Percentiles rank a stretch among this genome's conserved stretches.
phyloP scores from a whole-genome alignment of 2,888 invertebrate genomes.

The Eucera pruinosa region DNA sequence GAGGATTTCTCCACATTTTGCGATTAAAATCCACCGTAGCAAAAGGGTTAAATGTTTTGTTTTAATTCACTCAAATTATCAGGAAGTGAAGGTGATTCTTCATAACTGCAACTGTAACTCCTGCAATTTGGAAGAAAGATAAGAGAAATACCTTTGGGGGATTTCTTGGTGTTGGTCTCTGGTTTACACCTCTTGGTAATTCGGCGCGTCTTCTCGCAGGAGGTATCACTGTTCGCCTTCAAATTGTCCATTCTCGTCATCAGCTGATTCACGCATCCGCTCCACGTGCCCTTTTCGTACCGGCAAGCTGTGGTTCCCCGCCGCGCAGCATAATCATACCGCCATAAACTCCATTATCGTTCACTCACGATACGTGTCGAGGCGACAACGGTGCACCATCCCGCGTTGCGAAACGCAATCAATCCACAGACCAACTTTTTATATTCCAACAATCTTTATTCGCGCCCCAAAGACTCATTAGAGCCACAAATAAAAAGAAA shows the following conservation, averaged over 20 bases:
- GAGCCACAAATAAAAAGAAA: neutral
- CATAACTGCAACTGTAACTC: no score
- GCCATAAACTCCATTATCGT: constrained; percentile 38
- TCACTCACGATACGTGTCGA: constrained; percentile 26
- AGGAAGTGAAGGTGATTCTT: no score
- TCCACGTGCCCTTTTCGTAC: constrained; percentile 95
- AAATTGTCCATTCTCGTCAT: constrained; percentile 93
- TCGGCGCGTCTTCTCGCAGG: constrained; percentile 93
- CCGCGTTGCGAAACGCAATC: constrained; percentile 2
- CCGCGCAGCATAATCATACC: constrained; percentile 34
- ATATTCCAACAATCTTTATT: neutral
- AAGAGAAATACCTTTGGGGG: constrained; percentile 77
- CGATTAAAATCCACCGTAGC: no score
- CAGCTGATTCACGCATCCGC: constrained; percentile 92
- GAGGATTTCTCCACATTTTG: no score
- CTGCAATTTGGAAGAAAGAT: neutral
- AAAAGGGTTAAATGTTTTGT: no score
- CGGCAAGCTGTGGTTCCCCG: constrained; percentile 89
- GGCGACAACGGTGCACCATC: constrained; percentile 26
- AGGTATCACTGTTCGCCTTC: constrained; percentile 92
- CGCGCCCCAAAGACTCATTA: neutral
- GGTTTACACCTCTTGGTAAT: constrained; percentile 94
- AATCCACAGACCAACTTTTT: no score
- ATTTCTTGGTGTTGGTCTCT: constrained; percentile 79
- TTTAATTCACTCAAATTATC: no score